Evolutionary conservation across 2,797 vertebrate species (phyloP), one percentile per base, ranked within the genome.

Genomic region (Pangasius krempfi): DNA sequence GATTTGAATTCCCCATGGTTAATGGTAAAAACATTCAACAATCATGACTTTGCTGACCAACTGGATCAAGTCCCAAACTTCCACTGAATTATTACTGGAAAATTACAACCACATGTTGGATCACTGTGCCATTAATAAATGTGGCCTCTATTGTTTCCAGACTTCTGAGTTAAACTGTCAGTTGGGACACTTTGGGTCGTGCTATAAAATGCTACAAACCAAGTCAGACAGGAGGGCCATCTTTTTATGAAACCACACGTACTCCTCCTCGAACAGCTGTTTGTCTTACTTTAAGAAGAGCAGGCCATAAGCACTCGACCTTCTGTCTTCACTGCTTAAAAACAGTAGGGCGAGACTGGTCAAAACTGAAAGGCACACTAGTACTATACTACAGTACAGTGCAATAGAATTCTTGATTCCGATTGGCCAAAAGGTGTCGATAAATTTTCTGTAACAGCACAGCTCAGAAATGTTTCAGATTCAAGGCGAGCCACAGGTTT

Each of bases 51-150:
- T 75, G 54, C 30, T 58, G 37, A 78, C 40, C 16, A 78, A 64
- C 16, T n/a, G 25, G 18, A 86, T n/a, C 56, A 33, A 64, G 37
- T 76, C 27, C 54, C 16, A 60, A 54, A 62, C 72, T 78, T 33
- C 27, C 73, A 66, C 44, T 47, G 27, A 79, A 86, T 79, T 78
- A 66, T 64, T 86, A 52, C 6, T 87, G 10, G 40, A 62, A 44
- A 75, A 84, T 76, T 66, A 76, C 56, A 84, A 76, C n/a, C 80
- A 84, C 80, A 76, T 88, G 70, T 76, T n/a, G 72, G 72, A 88
- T 68, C 56, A 27, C 1, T 60, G 18, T 84, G 4, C 20, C 56
- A 50, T 70, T 40, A 56, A 72, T 78, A 33, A 50, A 20, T 18
- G 5, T 30, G n/a, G 47, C 33, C 64, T 87, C 22, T 70, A 18